Evolutionary conservation across 2,113 vertebrate species (phyloP), one percentile per base, ranked within the genome.

Genomic region (Oncorhynchus masou): DNA sequence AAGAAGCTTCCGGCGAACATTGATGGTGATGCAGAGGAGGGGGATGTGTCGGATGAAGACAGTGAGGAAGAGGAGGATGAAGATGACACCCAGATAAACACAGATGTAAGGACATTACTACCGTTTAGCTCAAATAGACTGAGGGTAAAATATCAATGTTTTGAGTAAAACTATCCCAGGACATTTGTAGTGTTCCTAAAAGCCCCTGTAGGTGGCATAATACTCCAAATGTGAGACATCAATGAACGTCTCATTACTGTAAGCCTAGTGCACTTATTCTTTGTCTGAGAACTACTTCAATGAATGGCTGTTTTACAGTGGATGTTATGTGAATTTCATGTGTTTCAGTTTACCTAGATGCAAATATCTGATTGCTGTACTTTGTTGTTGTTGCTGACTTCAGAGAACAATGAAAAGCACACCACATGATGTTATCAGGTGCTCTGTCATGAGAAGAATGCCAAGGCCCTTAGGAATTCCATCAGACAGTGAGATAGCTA

Each of bases 31-130:
- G 96, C 91, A 1, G 96, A 98, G 68, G 97, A 97, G 78, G 97
- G 97, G 0, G 97, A 99, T 66, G 97, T 99, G 75, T 99, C 97
- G 0, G 97, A 99, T 39, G 97, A 99, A 85, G 97, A 99, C 90
- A 98, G 96, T 0, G 96, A 94, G 0, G 96, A 98, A 2, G 96
- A 97, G 0, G 96, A 97, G 4, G 84, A 88, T 0, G 83, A 85
- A 5, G 81, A 84, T 5, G 67, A 74, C n/a, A 5, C 48, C 77
- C 85, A 87, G 86, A 87, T 57, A 75, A 85, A 70, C 78, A 69
- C 75, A 66, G 75, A 54, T 54, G 51, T 71, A 0, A 51, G 70
- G 60, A 0, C n/a, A 20, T 51, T 8, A 20, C 8, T 16, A 68
- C 27, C 2, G 15, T 8, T 68, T 66, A 27, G 29, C 29, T 31